phyloP scores from a whole-genome alignment of 2,888 invertebrate species.

The Gibbula magus region DNA sequence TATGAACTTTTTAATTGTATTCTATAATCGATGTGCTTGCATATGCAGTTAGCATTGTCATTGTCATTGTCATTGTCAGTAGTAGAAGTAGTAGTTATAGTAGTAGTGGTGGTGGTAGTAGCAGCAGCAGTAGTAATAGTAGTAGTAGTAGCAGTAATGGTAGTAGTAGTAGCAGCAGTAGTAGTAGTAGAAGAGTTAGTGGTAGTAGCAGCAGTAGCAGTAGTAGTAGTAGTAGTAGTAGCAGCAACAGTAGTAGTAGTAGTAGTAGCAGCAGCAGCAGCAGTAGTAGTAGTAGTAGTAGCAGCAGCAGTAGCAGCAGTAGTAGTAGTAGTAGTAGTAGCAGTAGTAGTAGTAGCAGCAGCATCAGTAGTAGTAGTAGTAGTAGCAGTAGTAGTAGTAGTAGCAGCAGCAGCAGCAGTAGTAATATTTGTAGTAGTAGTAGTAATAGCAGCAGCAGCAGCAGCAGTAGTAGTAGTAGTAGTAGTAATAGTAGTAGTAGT shows the following conservation, averaged over 20 bases:
- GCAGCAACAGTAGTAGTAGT: slow-evolving; percentile 18
- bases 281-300: not conserved
- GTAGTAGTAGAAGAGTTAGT: not conserved
- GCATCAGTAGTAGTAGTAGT: not conserved
- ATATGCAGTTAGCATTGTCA: no score
- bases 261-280: slow-evolving; percentile 12
- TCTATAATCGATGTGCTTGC: no score
- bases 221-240: slow-evolving; percentile 27
- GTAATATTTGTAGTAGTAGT: no score
- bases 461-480: not conserved
- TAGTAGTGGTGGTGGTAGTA: no score
- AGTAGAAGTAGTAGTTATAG: no score
- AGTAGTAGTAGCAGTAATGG: not conserved
- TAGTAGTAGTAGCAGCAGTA: not conserved
- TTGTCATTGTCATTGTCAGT: no score
- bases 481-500: not conserved
- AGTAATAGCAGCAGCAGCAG: no score
- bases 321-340: not conserved
- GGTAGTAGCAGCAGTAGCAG: not conserved
- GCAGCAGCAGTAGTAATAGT: no score
- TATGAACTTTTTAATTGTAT: no score
- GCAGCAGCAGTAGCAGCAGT: not conserved
- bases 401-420: not conserved
- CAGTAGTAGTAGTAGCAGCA: not conserved
- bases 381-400: not conserved